These are phyloP conservation scores for Drosophila persimilis DNA, from an alignment of 1,140 invertebrate genomes.

Conservation along the genomic window DNA sequence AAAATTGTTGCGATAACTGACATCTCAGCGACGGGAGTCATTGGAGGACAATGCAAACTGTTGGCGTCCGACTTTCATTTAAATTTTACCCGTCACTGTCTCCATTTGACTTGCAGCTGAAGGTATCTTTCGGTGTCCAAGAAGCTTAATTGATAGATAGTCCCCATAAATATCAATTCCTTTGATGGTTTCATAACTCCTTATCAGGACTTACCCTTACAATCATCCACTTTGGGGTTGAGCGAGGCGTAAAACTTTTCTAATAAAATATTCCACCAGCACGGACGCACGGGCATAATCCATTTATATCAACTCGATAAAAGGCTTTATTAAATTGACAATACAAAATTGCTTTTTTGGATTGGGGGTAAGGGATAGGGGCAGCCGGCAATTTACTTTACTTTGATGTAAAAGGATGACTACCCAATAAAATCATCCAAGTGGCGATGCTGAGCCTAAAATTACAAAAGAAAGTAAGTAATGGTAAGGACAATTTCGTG, in stretches of 20 bases:
- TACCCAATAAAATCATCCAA: conserved; percentile 32
- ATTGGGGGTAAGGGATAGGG: conserved; percentile 14
- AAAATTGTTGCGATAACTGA: conserved; percentile 50
- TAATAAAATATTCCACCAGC: conserved; percentile 41
- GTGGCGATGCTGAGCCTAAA: conserved; percentile 1
- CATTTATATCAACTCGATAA: conserved; percentile 63
- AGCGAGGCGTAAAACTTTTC: conserved; percentile 53
- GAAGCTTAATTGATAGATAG: conserved; percentile 60
- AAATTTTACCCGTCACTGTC: not conserved
- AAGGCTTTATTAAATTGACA: conserved; percentile 72
- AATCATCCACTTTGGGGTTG: conserved; percentile 2
- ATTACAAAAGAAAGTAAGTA: not conserved
- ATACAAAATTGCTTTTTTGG: conserved; percentile 67
- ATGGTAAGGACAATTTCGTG: too few species aligned
- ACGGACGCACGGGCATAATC: conserved; percentile 41
- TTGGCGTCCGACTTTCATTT: conserved; percentile 22
- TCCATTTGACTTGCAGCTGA: not conserved
- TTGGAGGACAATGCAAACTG: conserved; percentile 1
- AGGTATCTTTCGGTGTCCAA: conserved; percentile 14
- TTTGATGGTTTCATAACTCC: conserved; percentile 4
- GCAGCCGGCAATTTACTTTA: conserved; percentile 31
- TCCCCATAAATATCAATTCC: conserved; percentile 50
- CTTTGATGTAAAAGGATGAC: conserved; percentile 47
- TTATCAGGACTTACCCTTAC: conserved; percentile 9
- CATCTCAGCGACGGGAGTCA: conserved; percentile 16